Conservation (phyloP, 2,888 invertebrate species). For the Philaethria dido region DNA sequence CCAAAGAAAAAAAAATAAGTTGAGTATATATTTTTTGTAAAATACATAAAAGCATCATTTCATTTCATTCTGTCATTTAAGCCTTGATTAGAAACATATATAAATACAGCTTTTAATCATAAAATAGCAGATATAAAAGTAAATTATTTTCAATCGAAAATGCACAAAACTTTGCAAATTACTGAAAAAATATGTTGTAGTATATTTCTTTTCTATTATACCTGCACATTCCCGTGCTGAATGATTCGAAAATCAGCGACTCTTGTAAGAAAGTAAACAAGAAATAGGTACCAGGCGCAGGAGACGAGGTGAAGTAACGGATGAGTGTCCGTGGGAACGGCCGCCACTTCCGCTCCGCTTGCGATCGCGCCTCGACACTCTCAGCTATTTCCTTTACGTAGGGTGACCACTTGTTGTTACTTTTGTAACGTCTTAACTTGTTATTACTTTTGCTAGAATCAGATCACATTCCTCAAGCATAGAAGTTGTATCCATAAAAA, state of each 20-base stretch:
- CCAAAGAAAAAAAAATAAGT: too few species aligned
- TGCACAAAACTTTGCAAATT: background rate
- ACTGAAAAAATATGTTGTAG: background rate
- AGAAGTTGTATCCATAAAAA: too few species aligned
- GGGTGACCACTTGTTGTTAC: constrained; percentile 59
- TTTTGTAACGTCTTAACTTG: constrained; percentile 31
- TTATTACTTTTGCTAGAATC: background rate
- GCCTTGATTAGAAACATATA: too few species aligned
- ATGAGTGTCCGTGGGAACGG: constrained; percentile 83
- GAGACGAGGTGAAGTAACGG: constrained; percentile 78
- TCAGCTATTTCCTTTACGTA: constrained; percentile 79
- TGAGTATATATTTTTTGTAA: too few species aligned
- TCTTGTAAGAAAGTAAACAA: constrained; percentile 52
- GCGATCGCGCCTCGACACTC: constrained; percentile 69
- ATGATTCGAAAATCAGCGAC: constrained; percentile 31
- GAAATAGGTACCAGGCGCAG: constrained; percentile 39
- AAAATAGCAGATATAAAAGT: too few species aligned
- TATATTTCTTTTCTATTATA: constrained; percentile 3
- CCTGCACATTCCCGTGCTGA: constrained; percentile 23
- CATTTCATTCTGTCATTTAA: too few species aligned
- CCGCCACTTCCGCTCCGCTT: constrained; percentile 77
- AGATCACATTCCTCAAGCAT: background rate
- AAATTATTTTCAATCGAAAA: too few species aligned
- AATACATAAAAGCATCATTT: too few species aligned
- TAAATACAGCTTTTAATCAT: too few species aligned